These are phyloP conservation scores for Pseudomugil tenellus DNA, from an alignment of 2,797 vertebrate species.

Conservation along the genomic window DNA sequence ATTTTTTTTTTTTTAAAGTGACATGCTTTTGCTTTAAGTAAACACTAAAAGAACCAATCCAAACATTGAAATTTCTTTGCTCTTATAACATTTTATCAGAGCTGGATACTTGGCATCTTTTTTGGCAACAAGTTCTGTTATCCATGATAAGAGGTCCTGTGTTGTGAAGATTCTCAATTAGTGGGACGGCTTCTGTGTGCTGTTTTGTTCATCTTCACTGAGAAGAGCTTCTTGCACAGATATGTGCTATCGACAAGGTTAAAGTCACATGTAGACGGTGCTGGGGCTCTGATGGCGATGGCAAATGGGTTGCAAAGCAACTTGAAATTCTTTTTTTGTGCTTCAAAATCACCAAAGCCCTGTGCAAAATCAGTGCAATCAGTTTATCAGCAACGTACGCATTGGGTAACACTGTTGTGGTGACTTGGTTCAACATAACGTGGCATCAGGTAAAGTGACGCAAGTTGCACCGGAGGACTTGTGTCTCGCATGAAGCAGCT, in stretches of 20 bases:
- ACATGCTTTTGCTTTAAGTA: too few relatives aligned
- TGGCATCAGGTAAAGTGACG: too few relatives aligned
- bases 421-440: too few relatives aligned
- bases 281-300: conserved; percentile 9
- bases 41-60: too few relatives aligned
- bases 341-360: conserved; percentile 7
- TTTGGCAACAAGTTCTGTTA: not conserved
- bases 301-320: conserved; percentile 15
- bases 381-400: too few relatives aligned
- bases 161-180: conserved; percentile 15
- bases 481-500: too few relatives aligned
- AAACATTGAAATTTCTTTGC: not conserved
- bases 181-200: conserved; percentile 19
- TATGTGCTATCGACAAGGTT: conserved; percentile 4
- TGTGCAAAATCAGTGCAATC: too few relatives aligned
- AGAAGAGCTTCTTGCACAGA: not conserved
- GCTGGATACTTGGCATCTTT: not conserved
- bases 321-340: not conserved
- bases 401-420: too few relatives aligned
- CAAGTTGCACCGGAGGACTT: too few relatives aligned
- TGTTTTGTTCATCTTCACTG: conserved; percentile 26
- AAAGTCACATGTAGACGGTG: conserved; percentile 3
- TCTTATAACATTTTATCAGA: not conserved
- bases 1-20: too few relatives aligned
- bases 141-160: conserved; percentile 4